Base-by-base conservation (phyloP, 1,140 invertebrate genomes). In the Drosophila melanica region DNA sequence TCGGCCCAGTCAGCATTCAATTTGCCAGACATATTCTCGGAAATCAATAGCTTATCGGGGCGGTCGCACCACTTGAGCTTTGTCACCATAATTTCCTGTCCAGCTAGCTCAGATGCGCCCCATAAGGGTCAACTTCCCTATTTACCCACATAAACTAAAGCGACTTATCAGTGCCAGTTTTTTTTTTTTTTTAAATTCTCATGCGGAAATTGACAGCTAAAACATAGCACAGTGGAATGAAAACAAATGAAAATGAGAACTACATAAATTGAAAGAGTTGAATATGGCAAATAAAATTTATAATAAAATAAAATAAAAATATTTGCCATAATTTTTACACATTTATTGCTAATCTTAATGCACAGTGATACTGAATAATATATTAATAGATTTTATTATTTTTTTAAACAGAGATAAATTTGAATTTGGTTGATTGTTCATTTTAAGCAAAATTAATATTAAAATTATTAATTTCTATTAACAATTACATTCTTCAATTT, bases 71-170 rank as follows among this genome's bases (percentile, higher is more conserved):
- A 72, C 80, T 79, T 62, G 60, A 71, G 79, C 60, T 70, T 75
- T 57, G 74, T 80, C 53, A 55, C 12, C 58, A 33, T 14, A 45
- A 85, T 60, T 86, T 86, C 81, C 81, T 86, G 75, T 77, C 37
- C 37, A 50, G 62, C 30, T 35, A 33, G 8, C 33, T 30, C 54
- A 76, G 54, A 71, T 76, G 59, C 57, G 12, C 47, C 45, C 6
- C 8, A 27, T 62, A 78, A 77, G 80, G 79, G 79, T 77, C 50
- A 66, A 65, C 65, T 69, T 75, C 71, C 71, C 59, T 77, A 51
- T 77, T 75, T 69, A 45, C 71, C 18, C 44, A 37, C 5, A 10
- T 8, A 10, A 35, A 35, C 33, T 23, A 3, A 3, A 30, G 33
- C 48, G 53, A 27, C 60, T 70, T 71, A 65, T 71, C 68, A 58